Evolutionary conservation across 2,888 invertebrate species (phyloP), one percentile per base, ranked within the genome.

Genomic region (Lottia scabra): DNA sequence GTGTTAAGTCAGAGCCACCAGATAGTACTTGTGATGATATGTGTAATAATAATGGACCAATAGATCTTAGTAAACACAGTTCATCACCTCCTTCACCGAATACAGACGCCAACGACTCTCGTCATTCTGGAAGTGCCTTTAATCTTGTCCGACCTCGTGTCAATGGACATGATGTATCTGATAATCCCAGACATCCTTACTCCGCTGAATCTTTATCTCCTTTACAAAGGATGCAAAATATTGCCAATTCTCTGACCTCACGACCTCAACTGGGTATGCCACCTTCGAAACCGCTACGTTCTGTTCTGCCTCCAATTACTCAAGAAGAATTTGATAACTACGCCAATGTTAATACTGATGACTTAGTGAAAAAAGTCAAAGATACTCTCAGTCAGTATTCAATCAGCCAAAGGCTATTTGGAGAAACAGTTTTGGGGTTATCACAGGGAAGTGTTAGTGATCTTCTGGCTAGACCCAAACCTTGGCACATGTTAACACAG

Each of bases 401-500:
- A 30, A 91, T 99, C 87, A 98, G 98, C 85, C 99, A 99, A 91
- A 93, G 99, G 81, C 92, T 99, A 67, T 99, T 99, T 88, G 99
- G 99, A 12, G 99, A 99, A 90, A 96, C 96, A 1, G 98, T 99
- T n/a, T 92, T 99, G 74, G 90, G 90, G 5, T 80, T 90, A 70
- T 89, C 89, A 19, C 90, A 90, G 77, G 99, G 99, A 48, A 97
- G 97, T 5, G 99, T 99, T 0, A 98, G 98, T 65, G 99, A 99
- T 90, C 92, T 99, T 63, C 91, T 99, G 78, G 99, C 99, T 30
- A 91, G 99, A 68, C 99, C 99, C 46, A 99, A 99, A 89, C 97
- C 98, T 0, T 99, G 99, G 99, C 96, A 97, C 88, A 98, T 98
- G 97, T 92, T 99, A 67, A 99, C 99, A 16, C 98, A 98, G 89